phyloP scores from a whole-genome alignment of 2,797 vertebrate species.

The Kryptopterus vitreolus region DNA sequence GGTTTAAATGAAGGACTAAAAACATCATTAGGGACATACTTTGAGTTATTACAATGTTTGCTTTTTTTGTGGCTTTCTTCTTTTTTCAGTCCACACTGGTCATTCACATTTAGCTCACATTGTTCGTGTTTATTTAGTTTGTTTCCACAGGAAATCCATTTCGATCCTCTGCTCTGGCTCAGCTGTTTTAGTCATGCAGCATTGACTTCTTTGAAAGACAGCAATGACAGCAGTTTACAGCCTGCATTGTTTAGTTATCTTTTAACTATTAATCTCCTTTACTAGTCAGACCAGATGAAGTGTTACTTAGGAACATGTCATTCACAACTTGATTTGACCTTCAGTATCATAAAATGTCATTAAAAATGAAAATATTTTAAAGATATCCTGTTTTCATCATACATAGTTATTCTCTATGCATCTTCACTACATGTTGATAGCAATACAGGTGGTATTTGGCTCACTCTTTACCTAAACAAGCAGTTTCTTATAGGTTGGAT shows the following conservation, averaged over 20 bases:
- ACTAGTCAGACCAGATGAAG: no score
- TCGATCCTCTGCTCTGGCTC: neutral
- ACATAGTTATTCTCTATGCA: neutral
- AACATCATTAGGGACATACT: neutral
- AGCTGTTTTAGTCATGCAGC: neutral
- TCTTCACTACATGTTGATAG: neutral
- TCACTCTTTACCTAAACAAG: neutral
- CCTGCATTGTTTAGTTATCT: neutral
- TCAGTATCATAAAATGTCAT: neutral
- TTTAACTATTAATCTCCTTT: neutral
- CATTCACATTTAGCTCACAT: neutral
- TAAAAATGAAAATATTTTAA: no score
- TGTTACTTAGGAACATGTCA: neutral
- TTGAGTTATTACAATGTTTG: constrained; percentile 5
- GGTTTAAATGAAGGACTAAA: neutral
- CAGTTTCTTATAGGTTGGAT: neutral
- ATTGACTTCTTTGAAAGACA: constrained; percentile 3
- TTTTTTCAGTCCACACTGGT: neutral
- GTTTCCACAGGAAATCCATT: constrained; percentile 19
- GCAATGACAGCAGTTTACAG: neutral
- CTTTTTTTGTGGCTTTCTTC: neutral
- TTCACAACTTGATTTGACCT: neutral
- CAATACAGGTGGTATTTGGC: neutral
- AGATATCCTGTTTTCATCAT: neutral
- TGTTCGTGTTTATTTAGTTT: neutral